Evolutionary conservation across 1,140 invertebrate species (phyloP).

Genomic region (Macrotrachela quadricornifera): DNA sequence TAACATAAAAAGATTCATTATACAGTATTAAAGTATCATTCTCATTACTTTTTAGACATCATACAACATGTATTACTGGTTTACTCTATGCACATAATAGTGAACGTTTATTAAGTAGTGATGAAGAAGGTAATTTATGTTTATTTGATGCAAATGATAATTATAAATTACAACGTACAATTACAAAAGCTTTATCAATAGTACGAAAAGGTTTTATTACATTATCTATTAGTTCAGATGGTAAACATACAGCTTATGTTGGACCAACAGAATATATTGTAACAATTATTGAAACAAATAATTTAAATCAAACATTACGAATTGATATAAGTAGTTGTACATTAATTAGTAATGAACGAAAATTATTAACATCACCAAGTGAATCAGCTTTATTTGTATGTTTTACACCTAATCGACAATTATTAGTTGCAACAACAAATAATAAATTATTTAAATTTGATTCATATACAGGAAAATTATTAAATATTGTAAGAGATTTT

Average conservation of each 20-base stretch:
- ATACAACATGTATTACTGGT: neutral
- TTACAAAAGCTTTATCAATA: conserved; percentile 9
- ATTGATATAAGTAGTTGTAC: conserved; percentile 20
- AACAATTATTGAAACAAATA: conserved; percentile 19
- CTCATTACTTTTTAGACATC: conserved; percentile 12
- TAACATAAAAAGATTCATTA: too few relatives aligned
- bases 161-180: conserved; percentile 8
- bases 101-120: neutral
- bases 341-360: conserved; percentile 9
- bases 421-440: conserved; percentile 23
- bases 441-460: conserved; percentile 28
- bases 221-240: conserved; percentile 22
- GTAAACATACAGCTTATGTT: conserved; percentile 21
- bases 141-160: conserved; percentile 15
- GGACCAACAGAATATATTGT: conserved; percentile 26
- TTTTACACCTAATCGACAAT: conserved; percentile 19
- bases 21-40: too few relatives aligned
- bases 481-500: too few relatives aligned
- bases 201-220: too few relatives aligned
- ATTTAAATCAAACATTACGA: conserved; percentile 24
- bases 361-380: conserved; percentile 13
- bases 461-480: conserved; percentile 17
- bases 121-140: conserved; percentile 14
- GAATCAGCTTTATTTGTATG: conserved; percentile 14
- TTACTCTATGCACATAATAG: neutral